phyloP scores from a whole-genome alignment of 2,113 vertebrate genomes.

The Ammodytes marinus region DNA sequence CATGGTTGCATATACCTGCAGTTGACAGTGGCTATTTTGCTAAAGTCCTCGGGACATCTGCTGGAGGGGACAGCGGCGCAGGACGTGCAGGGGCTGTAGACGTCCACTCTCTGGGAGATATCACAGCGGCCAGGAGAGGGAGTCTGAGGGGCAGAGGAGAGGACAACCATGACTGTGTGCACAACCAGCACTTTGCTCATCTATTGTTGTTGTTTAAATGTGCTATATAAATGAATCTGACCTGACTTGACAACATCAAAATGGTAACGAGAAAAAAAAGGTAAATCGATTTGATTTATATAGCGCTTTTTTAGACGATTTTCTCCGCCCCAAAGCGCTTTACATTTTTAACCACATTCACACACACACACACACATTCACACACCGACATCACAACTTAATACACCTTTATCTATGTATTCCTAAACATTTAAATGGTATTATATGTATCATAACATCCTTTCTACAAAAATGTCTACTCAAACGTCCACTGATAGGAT shows the following conservation, averaged over 20 bases:
- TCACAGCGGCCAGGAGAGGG: slow-evolving; percentile 61
- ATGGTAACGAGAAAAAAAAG: too few species aligned
- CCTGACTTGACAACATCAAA: too few species aligned
- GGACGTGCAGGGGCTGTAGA: slow-evolving; percentile 80
- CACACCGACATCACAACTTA: not conserved
- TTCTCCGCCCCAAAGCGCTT: too few species aligned
- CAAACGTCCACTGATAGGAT: not conserved
- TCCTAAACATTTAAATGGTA: not conserved
- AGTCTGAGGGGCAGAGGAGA: slow-evolving; percentile 34
- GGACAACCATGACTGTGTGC: too few species aligned
- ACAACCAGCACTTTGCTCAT: too few species aligned
- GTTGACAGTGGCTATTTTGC: slow-evolving; percentile 55
- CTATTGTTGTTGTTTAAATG: too few species aligned
- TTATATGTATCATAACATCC: not conserved
- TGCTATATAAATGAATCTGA: too few species aligned
- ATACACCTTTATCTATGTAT: not conserved
- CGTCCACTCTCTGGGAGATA: slow-evolving; percentile 2
- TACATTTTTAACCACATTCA: too few species aligned
- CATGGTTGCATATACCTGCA: slow-evolving; percentile 84
- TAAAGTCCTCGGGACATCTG: slow-evolving; percentile 83
- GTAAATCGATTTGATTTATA: too few species aligned
- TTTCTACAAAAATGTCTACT: not conserved
- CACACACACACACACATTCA: too few species aligned
- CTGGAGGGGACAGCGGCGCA: slow-evolving; percentile 74
- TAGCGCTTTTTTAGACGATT: too few species aligned